phyloP scores from a whole-genome alignment of 2,888 invertebrate genomes.

The Carabus problematicus region DNA sequence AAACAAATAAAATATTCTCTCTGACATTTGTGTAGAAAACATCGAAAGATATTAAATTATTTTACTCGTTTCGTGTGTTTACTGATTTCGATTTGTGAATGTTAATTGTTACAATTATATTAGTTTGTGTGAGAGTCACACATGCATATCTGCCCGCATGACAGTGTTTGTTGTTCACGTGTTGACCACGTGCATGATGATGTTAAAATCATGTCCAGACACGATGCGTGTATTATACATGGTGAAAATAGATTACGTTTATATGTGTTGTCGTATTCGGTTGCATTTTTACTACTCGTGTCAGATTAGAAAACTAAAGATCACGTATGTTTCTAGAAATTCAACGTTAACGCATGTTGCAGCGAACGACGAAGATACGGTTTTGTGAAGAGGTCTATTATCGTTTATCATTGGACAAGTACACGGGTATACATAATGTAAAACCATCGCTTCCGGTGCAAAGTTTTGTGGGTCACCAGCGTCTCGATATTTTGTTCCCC shows the following conservation, averaged over 20 bases:
- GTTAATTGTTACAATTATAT: slow-evolving; percentile 33
- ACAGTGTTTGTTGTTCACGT: not conserved
- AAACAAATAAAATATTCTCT: slow-evolving; percentile 20
- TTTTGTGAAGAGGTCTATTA: slow-evolving; percentile 4
- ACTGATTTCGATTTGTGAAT: not conserved
- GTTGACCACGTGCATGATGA: not conserved
- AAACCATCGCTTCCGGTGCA: slow-evolving; percentile 33
- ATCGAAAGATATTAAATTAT: not conserved
- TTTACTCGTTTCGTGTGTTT: too few species aligned
- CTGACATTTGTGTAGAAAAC: not conserved
- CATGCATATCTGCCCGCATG: too few species aligned
- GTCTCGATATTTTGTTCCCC: slow-evolving; percentile 35
- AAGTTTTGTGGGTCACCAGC: slow-evolving; percentile 41
- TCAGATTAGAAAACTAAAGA: not conserved
- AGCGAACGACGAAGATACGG: slow-evolving; percentile 20
- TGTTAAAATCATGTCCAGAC: too few species aligned
- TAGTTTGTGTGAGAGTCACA: slow-evolving; percentile 24
- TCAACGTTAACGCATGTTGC: not conserved
- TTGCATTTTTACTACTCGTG: not conserved
- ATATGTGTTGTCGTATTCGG: not conserved
- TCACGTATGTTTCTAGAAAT: not conserved
- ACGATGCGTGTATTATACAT: too few species aligned
- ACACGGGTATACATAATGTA: slow-evolving; percentile 36
- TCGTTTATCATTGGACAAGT: slow-evolving; percentile 17
- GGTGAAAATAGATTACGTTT: too few species aligned